A percentile compares a stretch with the other conserved stretches of the same genome.
phyloP scores from a whole-genome alignment of 2,113 vertebrate species.

The Balaeniceps rex region DNA sequence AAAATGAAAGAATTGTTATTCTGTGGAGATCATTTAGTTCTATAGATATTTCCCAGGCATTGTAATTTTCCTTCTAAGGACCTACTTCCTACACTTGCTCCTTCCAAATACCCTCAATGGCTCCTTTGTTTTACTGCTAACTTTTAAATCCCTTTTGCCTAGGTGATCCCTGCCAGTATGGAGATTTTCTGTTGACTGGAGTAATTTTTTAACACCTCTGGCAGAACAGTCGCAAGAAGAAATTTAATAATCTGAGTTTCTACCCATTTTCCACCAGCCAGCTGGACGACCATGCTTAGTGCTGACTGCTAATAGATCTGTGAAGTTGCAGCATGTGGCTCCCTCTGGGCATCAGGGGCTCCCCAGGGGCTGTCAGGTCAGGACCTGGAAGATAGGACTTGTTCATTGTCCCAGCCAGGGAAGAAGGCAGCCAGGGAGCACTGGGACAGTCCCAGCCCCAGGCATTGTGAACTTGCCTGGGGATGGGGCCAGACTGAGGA shows the following conservation, averaged over 20 bases:
- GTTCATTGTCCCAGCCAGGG: neutral
- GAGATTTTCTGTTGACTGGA: neutral
- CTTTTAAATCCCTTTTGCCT: neutral
- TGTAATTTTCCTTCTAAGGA: neutral
- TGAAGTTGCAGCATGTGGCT: neutral
- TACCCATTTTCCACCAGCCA: neutral
- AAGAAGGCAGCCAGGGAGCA: neutral
- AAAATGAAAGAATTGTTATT: neutral
- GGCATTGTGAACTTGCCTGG: rapidly evolving
- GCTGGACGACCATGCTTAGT: neutral
- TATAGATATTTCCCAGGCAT: neutral
- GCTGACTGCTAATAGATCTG: neutral
- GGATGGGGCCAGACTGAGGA: neutral
- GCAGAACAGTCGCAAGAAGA: neutral
- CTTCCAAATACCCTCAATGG: neutral
- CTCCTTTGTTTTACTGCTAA: neutral
- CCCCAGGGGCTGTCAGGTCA: neutral
- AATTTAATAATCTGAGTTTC: neutral
- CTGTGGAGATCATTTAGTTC: neutral
- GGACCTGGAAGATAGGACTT: neutral
- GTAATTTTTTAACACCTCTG: neutral
- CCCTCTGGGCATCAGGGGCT: neutral
- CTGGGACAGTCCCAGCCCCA: neutral
- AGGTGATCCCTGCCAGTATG: neutral
- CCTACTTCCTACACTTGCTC: neutral